Conservation (phyloP, 2,113 vertebrate species). For the Pterocles orientalis region DNA sequence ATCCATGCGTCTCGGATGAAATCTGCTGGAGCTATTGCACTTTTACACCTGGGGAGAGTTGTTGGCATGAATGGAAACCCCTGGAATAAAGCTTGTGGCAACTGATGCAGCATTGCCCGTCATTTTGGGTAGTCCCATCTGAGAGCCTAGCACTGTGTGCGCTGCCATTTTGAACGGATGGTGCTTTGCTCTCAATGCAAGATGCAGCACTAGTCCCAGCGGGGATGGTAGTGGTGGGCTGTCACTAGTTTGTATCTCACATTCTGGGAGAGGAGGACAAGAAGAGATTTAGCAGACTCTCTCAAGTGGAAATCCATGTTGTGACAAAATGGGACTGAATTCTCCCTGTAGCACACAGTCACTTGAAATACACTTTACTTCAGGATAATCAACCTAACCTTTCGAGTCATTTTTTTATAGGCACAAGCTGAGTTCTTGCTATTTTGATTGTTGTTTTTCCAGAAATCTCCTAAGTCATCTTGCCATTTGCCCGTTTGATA, state of each 20-base stretch:
- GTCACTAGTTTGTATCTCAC: background rate
- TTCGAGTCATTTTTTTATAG: background rate
- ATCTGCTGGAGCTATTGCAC: background rate
- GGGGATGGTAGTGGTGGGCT: background rate
- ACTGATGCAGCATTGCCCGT: background rate
- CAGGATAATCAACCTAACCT: background rate
- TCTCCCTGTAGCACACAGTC: background rate
- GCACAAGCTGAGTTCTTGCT: background rate
- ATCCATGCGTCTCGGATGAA: background rate
- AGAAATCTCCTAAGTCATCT: background rate
- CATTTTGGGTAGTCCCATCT: background rate
- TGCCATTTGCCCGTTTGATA: background rate
- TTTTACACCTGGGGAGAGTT: background rate
- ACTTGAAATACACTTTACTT: background rate
- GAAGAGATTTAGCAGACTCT: background rate
- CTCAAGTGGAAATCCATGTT: background rate
- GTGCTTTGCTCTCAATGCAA: background rate
- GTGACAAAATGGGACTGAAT: background rate
- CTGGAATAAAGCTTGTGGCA: background rate
- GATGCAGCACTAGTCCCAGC: background rate
- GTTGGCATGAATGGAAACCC: background rate
- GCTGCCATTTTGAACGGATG: background rate
- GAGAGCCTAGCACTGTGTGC: fast-evolving
- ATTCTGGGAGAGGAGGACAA: background rate
- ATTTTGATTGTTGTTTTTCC: background rate